Evolutionary conservation across 2,797 vertebrate species (phyloP), one percentile per base, ranked within the genome.

Genomic region (Meda fulgida): DNA sequence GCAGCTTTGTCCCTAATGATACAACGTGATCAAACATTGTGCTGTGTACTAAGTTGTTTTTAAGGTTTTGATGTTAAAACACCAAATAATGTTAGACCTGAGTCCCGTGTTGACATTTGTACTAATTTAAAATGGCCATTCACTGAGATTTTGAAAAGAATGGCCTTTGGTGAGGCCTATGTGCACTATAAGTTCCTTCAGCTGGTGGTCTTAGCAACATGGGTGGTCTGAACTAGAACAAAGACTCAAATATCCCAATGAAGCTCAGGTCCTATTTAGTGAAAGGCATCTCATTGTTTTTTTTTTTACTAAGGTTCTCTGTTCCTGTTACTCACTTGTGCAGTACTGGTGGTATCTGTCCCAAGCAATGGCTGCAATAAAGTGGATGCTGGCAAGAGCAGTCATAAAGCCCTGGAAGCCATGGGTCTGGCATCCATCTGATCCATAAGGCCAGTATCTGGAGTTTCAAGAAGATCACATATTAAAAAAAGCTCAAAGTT

Each of bases 361-460:
- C 98, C 98, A 99, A 76, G 97, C 97, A 0, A 99, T 92, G 0
- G 97, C 97, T 6, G 97, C 96, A 0, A 96, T 95, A 88, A 97
- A 95, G 91, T 97, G 92, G 79, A 99, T 97, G 93, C 98, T 99
- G 91, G 98, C 96, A 29, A 99, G 90, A 0, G 97, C 96, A 0
- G 95, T 96, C 82, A 94, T 7, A 85, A 99, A 99, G 23, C 98
- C 98, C 63, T 99, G 98, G 93, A 99, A 99, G 40, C 98, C 97
- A 11, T 98, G 98, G 51, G 95, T 95, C 91, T 98, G 98, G 88
- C 98, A 99, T 53, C 98, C 97, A 0, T 97, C 95, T 0, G 97
- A 96, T 80, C 97, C 97, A 0, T 98, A 98, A 2, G 98, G 98
- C 98, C 97, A 98, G 90, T 97, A 97, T 91, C 98, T 99, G 93